A percentile compares a stretch with the other conserved stretches of the same genome.
phyloP scores from a whole-genome alignment of 2,113 vertebrate genomes.

The Callithrix jacchus region DNA sequence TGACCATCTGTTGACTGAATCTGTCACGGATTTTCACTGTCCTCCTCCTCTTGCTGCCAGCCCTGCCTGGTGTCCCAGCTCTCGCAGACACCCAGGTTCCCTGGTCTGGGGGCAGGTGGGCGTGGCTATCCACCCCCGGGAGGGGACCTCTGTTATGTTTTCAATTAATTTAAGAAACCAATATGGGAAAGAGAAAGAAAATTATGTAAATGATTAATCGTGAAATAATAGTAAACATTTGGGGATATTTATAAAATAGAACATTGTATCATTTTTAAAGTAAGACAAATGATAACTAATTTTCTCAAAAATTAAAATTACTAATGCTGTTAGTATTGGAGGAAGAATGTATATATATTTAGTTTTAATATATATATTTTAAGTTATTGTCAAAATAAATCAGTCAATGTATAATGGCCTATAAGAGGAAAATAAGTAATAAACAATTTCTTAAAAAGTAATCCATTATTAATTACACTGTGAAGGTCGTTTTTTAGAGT shows the following conservation, averaged over 20 bases:
- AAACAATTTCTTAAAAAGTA: not conserved
- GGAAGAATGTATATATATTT: not conserved
- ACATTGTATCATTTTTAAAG: not conserved
- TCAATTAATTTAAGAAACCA: not conserved
- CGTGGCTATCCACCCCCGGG: conserved; percentile 49
- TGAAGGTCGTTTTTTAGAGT: not conserved
- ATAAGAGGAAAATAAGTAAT: not conserved
- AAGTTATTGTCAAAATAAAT: not conserved
- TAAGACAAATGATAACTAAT: not conserved
- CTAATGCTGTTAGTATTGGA: not conserved
- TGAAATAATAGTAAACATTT: not conserved
- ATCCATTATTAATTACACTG: not conserved
- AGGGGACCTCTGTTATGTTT: not conserved
- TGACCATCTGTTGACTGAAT: conserved; percentile 96
- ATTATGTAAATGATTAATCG: not conserved
- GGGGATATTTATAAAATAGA: not conserved
- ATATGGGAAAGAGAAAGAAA: not conserved
- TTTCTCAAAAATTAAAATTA: not conserved
- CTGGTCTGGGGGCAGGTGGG: conserved; percentile 5
- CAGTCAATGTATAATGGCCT: not conserved
- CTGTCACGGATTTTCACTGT: not conserved
- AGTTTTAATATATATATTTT: not conserved
- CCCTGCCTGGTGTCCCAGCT: conserved; percentile 72
- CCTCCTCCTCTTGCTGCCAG: not conserved
- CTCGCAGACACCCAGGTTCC: not conserved